Percentiles rank a stretch among this genome's conserved stretches.
Conservation (phyloP, 2,113 vertebrate genomes). For the Cercocebus atys region DNA sequence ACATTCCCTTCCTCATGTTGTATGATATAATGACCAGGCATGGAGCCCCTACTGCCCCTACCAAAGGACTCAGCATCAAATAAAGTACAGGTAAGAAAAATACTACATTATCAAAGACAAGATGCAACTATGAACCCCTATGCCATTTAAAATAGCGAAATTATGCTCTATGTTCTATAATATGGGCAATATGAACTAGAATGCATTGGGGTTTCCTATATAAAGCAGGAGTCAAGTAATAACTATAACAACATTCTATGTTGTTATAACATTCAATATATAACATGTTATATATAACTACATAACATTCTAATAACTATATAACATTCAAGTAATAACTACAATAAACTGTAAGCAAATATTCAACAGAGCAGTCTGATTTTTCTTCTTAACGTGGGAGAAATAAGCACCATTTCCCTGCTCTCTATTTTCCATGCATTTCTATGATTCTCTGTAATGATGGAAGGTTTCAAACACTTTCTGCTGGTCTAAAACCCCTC, state of each 20-base stretch:
- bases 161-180: not conserved
- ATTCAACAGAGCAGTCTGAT: not conserved
- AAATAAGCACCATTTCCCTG: not conserved
- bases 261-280: no score
- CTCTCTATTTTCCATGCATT: not conserved
- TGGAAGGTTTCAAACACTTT: not conserved
- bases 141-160: not conserved
- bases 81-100: not conserved
- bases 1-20: no score
- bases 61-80: not conserved
- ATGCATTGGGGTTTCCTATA: not conserved
- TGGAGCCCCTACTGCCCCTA: not conserved
- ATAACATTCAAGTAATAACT: not conserved
- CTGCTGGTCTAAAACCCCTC: not conserved
- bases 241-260: not conserved
- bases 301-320: no score
- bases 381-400: not conserved
- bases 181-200: not conserved
- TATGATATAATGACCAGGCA: rapidly evolving
- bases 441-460: not conserved
- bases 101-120: not conserved
- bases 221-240: not conserved
- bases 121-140: not conserved
- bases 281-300: no score
- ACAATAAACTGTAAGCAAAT: not conserved